A percentile compares a stretch with the other conserved stretches of the same genome.
phyloP scores from a whole-genome alignment of 2,888 invertebrate genomes.

The Drosophila emarginata region DNA sequence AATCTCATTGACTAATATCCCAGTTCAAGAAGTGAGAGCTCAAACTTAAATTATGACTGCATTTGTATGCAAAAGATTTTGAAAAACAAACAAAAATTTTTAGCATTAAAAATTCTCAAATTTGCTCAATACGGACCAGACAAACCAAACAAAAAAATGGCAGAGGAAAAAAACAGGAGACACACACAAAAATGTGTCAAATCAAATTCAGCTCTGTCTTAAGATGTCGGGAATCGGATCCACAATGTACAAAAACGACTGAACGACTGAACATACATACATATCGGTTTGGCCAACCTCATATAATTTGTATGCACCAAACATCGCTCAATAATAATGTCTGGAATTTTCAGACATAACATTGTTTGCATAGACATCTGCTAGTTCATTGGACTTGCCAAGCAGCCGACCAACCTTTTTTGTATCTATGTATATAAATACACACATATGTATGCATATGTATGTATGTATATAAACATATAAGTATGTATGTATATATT shows the following conservation, averaged over 20 bases:
- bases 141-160: too few relatives aligned
- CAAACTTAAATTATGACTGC: too few relatives aligned
- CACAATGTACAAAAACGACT: background rate
- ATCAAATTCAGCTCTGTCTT: background rate
- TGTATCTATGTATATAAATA: background rate
- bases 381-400: slow-evolving; percentile 6
- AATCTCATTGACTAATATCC: too few relatives aligned
- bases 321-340: slow-evolving; percentile 2
- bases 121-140: too few relatives aligned
- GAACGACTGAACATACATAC: too few relatives aligned
- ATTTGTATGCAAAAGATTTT: too few relatives aligned
- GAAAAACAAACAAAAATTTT: too few relatives aligned
- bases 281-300: background rate
- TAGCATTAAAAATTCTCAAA: too few relatives aligned
- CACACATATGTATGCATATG: background rate
- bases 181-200: background rate
- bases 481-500: background rate
- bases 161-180: too few relatives aligned
- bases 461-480: background rate
- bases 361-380: slow-evolving; percentile 7
- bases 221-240: background rate
- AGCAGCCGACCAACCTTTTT: background rate
- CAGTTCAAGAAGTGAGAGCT: too few relatives aligned
- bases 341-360: slow-evolving; percentile 7
- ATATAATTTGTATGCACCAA: slow-evolving; percentile 6